These are phyloP conservation scores for Lucinisca nassula DNA, from an alignment of 2,888 invertebrate species.

Conservation along the genomic window DNA sequence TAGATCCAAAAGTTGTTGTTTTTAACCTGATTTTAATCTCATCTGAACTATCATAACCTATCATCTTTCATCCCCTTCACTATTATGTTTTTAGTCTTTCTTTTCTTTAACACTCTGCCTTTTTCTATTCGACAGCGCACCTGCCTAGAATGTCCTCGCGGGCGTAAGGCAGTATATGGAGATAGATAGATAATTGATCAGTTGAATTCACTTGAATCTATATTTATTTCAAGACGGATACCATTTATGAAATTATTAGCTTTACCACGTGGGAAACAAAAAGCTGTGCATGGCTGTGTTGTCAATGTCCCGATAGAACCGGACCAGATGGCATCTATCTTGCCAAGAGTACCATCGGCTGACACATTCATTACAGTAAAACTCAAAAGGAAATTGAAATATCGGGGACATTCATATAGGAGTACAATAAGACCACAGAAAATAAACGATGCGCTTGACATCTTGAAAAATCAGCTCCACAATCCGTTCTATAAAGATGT, in stretches of 20 bases:
- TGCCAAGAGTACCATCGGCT: conserved; percentile 39
- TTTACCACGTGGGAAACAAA: conserved; percentile 48
- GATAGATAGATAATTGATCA: conserved; percentile 15
- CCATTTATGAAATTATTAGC: conserved; percentile 59
- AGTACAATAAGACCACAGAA: conserved; percentile 44
- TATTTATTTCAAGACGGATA: conserved; percentile 54
- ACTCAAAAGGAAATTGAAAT: conserved; percentile 47
- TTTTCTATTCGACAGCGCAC: too few relatives aligned
- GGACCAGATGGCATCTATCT: conserved; percentile 17
- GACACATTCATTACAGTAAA: conserved; percentile 37
- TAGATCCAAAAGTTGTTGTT: too few relatives aligned
- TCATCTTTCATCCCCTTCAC: too few relatives aligned
- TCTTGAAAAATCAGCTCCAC: conserved; percentile 33
- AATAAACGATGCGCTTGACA: conserved; percentile 42
- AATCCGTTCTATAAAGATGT: conserved; percentile 59
- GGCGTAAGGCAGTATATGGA: too few relatives aligned
- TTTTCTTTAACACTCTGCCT: too few relatives aligned
- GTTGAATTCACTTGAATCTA: conserved; percentile 51
- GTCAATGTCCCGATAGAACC: conserved; percentile 50
- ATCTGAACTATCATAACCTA: too few relatives aligned
- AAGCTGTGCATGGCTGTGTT: conserved; percentile 55
- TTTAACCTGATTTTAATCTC: too few relatives aligned
- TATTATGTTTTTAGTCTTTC: too few relatives aligned
- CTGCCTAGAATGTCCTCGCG: too few relatives aligned
- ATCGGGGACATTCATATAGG: conserved; percentile 37